These are phyloP conservation scores for Takifugu flavidus DNA, from an alignment of 2,113 vertebrate species.

Conservation along the genomic window DNA sequence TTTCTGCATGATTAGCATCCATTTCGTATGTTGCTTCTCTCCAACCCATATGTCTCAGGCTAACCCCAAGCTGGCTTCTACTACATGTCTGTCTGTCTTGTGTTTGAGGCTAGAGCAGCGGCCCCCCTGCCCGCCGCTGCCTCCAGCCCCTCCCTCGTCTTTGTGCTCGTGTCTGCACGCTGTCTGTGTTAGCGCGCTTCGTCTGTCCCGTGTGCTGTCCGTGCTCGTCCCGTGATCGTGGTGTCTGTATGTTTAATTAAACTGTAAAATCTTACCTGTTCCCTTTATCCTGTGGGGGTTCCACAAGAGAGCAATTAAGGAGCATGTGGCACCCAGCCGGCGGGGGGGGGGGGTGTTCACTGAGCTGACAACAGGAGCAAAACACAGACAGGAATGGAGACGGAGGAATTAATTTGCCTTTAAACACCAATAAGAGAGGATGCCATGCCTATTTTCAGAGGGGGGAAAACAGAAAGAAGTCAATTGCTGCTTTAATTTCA, in stretches of 20 bases:
- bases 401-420: neutral
- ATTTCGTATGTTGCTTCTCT: slow-evolving; percentile 74
- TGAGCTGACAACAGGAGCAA: neutral
- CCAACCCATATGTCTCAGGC: slow-evolving; percentile 78
- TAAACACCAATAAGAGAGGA: slow-evolving; percentile 4
- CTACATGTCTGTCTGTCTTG: slow-evolving; percentile 44
- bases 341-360: neutral
- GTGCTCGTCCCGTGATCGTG: slow-evolving; percentile 42
- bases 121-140: slow-evolving; percentile 15
- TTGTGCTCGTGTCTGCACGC: slow-evolving; percentile 42
- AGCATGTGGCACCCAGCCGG: neutral
- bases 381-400: neutral
- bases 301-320: slow-evolving; percentile 79
- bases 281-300: slow-evolving; percentile 63
- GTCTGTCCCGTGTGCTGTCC: slow-evolving; percentile 46
- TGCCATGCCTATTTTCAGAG: slow-evolving; percentile 7
- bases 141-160: slow-evolving; percentile 48
- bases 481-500: slow-evolving; percentile 53
- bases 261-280: slow-evolving; percentile 71
- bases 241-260: slow-evolving; percentile 50
- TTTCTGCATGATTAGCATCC: slow-evolving; percentile 79
- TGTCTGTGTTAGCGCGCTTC: slow-evolving; percentile 45
- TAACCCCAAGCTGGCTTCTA: slow-evolving; percentile 67
- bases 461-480: slow-evolving; percentile 16
- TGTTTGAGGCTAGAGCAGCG: slow-evolving; percentile 22